Conservation (phyloP, 2,888 invertebrate genomes). For the Halictus quadricinctus region DNA sequence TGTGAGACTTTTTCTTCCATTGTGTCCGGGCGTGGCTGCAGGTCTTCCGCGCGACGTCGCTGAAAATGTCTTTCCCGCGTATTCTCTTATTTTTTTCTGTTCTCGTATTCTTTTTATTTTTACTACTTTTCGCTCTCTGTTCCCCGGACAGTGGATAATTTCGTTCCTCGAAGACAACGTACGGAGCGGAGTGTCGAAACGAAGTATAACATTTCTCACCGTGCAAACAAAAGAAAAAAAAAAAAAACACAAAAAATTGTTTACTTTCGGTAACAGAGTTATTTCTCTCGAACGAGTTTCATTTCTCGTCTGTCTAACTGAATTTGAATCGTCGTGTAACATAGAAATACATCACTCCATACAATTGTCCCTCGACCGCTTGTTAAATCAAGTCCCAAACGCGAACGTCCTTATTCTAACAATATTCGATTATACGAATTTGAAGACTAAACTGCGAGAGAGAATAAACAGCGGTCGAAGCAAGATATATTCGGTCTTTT, state of each 20-base stretch:
- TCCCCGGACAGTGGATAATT: slow-evolving; percentile 58
- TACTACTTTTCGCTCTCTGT: slow-evolving; percentile 31
- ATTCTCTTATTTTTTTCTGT: slow-evolving; percentile 48
- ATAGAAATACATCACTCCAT: slow-evolving; percentile 5
- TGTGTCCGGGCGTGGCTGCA: slow-evolving; percentile 78
- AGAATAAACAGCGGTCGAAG: neutral
- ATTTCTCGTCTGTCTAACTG: neutral
- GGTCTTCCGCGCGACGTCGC: slow-evolving; percentile 79
- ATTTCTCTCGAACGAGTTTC: slow-evolving; percentile 15
- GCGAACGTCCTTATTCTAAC: neutral
- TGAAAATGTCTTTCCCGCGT: slow-evolving; percentile 77
- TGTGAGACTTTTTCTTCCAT: slow-evolving; percentile 79
- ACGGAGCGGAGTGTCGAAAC: slow-evolving; percentile 41
- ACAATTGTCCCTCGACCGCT: slow-evolving; percentile 23
- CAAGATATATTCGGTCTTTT: neutral
- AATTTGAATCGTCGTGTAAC: slow-evolving; percentile 2
- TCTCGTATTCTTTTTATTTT: slow-evolving; percentile 26
- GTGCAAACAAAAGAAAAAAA: slow-evolving; percentile 21
- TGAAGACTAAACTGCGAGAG: neutral
- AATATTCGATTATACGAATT: neutral
- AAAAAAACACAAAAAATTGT: neutral
- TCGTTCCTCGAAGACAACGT: slow-evolving; percentile 49
- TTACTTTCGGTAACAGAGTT: slow-evolving; percentile 16
- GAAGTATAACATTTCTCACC: slow-evolving; percentile 22
- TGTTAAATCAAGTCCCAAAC: neutral